Percentiles rank a stretch among this genome's conserved stretches.
Evolutionary conservation across 2,888 invertebrate species (phyloP).

Genomic region (Drosophila aldrichi): DNA sequence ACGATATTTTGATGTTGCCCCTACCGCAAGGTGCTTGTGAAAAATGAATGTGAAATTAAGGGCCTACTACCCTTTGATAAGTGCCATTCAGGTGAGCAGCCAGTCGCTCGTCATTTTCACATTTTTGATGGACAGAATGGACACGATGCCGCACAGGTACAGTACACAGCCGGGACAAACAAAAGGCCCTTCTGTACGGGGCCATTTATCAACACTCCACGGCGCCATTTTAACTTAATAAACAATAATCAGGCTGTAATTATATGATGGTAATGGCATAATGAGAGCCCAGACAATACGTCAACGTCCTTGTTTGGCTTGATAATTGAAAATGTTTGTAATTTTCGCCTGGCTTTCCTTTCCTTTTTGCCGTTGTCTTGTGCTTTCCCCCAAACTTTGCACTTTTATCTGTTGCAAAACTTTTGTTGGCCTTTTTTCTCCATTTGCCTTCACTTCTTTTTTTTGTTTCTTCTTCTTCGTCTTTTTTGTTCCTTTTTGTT

Average conservation of each 20-base stretch:
- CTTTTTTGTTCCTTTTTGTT: constrained; percentile 17
- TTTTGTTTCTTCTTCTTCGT: constrained; percentile 6
- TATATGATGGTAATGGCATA: constrained; percentile 72
- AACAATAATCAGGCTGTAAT: constrained; percentile 78
- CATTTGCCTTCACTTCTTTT: constrained; percentile 8
- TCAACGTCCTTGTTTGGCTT: constrained; percentile 69
- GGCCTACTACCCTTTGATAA: constrained; percentile 57
- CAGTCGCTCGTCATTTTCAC: constrained; percentile 18
- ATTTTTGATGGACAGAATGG: constrained; percentile 41
- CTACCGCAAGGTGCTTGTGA: constrained; percentile 52
- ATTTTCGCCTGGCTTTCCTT: constrained; percentile 60
- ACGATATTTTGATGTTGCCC: constrained; percentile 30
- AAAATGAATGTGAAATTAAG: constrained; percentile 48
- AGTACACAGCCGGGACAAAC: constrained; percentile 65
- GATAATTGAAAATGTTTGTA: constrained; percentile 80
- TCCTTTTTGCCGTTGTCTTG: constrained; percentile 27
- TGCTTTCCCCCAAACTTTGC: constrained; percentile 65
- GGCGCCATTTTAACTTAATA: constrained; percentile 72
- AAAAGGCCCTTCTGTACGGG: constrained; percentile 32
- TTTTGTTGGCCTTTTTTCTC: constrained; percentile 66
- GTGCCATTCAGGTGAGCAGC: constrained; percentile 53
- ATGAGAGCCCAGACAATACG: constrained; percentile 70
- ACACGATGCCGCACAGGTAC: constrained; percentile 39
- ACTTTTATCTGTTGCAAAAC: constrained; percentile 76
- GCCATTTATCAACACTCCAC: constrained; percentile 63